A percentile compares a stretch with the other conserved stretches of the same genome.
These are phyloP conservation scores for Chrosomus eos DNA, from an alignment of 2,797 vertebrate species.

Conservation along the genomic window DNA sequence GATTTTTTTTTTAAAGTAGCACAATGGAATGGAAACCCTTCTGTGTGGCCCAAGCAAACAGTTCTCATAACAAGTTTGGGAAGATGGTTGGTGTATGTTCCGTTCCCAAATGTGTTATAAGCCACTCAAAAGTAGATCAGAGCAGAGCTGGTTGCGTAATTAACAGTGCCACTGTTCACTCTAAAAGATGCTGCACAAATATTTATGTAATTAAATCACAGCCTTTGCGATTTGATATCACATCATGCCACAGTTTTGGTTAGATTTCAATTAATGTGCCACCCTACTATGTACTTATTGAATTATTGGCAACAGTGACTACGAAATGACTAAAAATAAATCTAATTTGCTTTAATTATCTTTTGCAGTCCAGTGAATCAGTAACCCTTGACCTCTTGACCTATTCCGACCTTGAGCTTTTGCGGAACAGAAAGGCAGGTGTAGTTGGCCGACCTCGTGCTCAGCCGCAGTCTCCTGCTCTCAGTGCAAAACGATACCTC, in stretches of 20 bases:
- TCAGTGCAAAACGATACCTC: conserved; percentile 90
- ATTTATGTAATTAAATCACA: background rate
- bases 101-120: background rate
- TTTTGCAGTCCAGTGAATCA: conserved; percentile 85
- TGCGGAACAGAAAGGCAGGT: conserved; percentile 87
- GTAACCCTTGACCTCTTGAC: conserved; percentile 94
- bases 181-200: background rate
- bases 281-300: background rate
- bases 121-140: background rate
- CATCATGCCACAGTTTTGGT: background rate
- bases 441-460: conserved; percentile 76
- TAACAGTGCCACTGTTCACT: no score
- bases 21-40: no score
- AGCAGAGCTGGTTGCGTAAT: background rate
- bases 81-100: background rate
- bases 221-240: background rate
- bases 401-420: conserved; percentile 88
- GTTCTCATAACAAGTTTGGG: background rate
- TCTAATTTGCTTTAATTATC: background rate
- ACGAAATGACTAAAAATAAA: background rate
- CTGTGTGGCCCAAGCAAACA: background rate
- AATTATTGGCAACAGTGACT: background rate
- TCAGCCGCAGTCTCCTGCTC: conserved; percentile 78
- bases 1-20: no score
- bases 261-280: background rate